Conservation (phyloP, 2,113 vertebrate species). For the Mormyrus iriodes region DNA sequence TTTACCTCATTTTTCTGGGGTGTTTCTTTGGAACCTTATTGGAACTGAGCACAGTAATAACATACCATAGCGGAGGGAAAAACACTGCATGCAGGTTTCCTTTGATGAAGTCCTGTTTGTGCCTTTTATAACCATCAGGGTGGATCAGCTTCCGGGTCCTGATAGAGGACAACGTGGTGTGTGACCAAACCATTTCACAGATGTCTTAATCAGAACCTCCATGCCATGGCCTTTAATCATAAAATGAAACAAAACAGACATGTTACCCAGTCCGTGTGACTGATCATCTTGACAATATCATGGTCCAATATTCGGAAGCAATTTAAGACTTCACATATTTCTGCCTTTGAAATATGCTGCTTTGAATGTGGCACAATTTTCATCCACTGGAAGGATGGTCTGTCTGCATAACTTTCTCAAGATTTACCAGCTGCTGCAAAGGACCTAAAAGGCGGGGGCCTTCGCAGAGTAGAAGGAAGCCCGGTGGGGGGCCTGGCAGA, state of each 20-base stretch:
- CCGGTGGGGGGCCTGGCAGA: not conserved
- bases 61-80: too few relatives aligned
- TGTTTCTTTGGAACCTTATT: not conserved
- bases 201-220: not conserved
- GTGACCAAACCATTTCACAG: not conserved
- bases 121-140: not conserved
- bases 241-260: not conserved
- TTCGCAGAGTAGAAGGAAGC: not conserved
- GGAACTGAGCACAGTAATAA: not conserved
- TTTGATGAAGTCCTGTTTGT: not conserved
- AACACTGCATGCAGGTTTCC: too few relatives aligned
- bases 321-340: not conserved
- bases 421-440: constrained; percentile 4
- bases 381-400: not conserved
- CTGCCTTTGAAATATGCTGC: not conserved
- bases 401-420: not conserved
- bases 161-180: not conserved
- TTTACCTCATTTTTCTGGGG: not conserved
- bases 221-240: not conserved
- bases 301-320: not conserved
- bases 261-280: not conserved
- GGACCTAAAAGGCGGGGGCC: not conserved
- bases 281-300: not conserved
- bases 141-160: not conserved
- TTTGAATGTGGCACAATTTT: not conserved